Evolutionary conservation across 2,113 vertebrate genomes (phyloP).

Genomic region (Ia io): DNA sequence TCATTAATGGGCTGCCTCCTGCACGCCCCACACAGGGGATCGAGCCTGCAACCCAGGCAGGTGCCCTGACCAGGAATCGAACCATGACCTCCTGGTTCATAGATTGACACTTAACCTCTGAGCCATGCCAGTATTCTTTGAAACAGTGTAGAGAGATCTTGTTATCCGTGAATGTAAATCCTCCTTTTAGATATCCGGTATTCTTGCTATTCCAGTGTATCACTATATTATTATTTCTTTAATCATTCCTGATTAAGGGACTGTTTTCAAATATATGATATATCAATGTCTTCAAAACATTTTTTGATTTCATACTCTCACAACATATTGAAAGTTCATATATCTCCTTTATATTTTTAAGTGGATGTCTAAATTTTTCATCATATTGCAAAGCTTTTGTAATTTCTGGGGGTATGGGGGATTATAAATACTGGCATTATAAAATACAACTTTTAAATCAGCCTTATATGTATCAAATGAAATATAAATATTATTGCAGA

Average conservation of each 20-base stretch:
- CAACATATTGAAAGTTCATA: not conserved
- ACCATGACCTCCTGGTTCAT: too few relatives aligned
- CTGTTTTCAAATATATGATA: not conserved
- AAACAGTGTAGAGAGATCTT: not conserved
- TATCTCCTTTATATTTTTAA: not conserved
- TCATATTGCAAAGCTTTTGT: not conserved
- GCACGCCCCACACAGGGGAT: too few relatives aligned
- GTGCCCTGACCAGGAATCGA: too few relatives aligned
- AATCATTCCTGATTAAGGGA: not conserved
- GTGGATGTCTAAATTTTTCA: not conserved
- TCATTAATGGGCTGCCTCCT: too few relatives aligned
- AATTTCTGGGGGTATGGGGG: not conserved
- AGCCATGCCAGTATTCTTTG: not conserved
- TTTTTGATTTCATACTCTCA: not conserved
- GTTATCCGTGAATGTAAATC: not conserved
- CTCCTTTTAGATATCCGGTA: not conserved
- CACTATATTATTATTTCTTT: not conserved
- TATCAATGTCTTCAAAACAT: not conserved
- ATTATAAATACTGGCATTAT: not conserved
- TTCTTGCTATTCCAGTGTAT: not conserved
- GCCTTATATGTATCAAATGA: not conserved
- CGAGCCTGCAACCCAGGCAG: too few relatives aligned
- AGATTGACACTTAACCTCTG: too few relatives aligned
- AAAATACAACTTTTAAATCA: conserved; percentile 24
- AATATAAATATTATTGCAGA: not conserved